A percentile compares a stretch with the other conserved stretches of the same genome.
phyloP scores from a whole-genome alignment of 2,113 vertebrate species.

The Bolborhynchus lineola region DNA sequence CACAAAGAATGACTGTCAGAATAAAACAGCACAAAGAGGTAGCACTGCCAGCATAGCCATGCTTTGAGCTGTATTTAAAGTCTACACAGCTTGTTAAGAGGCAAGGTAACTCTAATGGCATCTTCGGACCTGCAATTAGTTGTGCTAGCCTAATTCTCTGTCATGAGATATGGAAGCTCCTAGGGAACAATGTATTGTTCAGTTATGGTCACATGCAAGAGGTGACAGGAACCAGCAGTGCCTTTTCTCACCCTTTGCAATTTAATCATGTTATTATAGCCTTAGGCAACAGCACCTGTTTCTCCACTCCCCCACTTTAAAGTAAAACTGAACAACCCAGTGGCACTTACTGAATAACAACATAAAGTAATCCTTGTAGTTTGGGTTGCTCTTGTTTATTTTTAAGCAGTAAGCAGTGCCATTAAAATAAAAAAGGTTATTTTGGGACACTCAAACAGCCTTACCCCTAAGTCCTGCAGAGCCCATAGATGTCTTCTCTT shows the following conservation, averaged over 20 bases:
- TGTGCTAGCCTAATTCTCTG: neutral
- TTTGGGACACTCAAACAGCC: neutral
- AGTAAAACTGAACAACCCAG: neutral
- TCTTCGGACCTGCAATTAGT: neutral
- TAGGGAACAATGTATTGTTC: neutral
- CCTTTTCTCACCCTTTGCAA: neutral
- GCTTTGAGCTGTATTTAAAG: neutral
- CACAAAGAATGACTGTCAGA: neutral
- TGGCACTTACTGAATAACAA: neutral
- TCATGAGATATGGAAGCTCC: neutral
- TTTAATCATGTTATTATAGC: neutral
- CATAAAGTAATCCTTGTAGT: neutral
- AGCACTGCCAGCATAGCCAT: neutral
- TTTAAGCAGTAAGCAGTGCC: neutral
- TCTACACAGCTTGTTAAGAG: neutral
- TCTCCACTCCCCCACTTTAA: neutral
- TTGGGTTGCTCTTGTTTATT: neutral
- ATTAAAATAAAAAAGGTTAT: neutral
- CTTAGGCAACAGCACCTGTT: neutral
- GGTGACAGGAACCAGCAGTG: neutral
- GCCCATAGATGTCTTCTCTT: conserved; percentile 93
- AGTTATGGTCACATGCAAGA: neutral
- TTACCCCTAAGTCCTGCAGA: conserved; percentile 90
- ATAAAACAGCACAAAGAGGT: neutral
- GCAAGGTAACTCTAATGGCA: neutral